Evolutionary conservation across 2,797 vertebrate genomes (phyloP), one percentile per base, ranked within the genome.

Genomic region (Trachurus trachurus): DNA sequence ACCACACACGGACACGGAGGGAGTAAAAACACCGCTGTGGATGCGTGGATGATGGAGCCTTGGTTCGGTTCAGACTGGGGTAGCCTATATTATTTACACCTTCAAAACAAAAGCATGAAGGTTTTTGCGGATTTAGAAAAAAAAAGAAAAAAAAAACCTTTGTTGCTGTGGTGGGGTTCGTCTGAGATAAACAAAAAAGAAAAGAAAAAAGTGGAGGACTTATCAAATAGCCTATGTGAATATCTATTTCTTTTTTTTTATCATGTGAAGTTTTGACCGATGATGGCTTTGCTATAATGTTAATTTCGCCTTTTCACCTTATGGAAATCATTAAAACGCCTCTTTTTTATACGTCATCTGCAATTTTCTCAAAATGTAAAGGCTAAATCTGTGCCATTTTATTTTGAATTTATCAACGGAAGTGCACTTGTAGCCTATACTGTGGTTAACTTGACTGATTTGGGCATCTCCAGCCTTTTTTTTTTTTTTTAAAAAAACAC

Each of bases 61-160:
- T 45, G 26, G 26, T 26, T 26, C 26, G 44, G 44, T 45, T 45
- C 44, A 13, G 5, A 13, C 42, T 11, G 42, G 42, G 42, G 26
- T 26, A 26, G 26, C 26, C 26, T 26, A 26, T 26, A 26, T 26
- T 26, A 26, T 66, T 21, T 47, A 5, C 60, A 9, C 49, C 50
- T 75, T 81, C 74, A 80, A 71, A 81, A 63, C 52, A 81, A 84
- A 83, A 66, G n/a, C 65, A 56, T 19, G 0, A 13, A 34, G 2
- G 34, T 16, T 3, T 3, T 26, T 26, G 26, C 26, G 26, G 26
- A 26, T 26, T 26, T 26, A 26, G 26, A 26, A 26, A 26, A 26
- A 26, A 26, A 26, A 26, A 26, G 3, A 26, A 26, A 26, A 26
- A 26, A 26, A 26, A 26, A 1, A 3, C 26, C 26, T 26, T 26